A percentile compares a stretch with the other conserved stretches of the same genome.
Conservation (phyloP, 92 coral and sea anemone species). For the Bergia puertoricense region DNA sequence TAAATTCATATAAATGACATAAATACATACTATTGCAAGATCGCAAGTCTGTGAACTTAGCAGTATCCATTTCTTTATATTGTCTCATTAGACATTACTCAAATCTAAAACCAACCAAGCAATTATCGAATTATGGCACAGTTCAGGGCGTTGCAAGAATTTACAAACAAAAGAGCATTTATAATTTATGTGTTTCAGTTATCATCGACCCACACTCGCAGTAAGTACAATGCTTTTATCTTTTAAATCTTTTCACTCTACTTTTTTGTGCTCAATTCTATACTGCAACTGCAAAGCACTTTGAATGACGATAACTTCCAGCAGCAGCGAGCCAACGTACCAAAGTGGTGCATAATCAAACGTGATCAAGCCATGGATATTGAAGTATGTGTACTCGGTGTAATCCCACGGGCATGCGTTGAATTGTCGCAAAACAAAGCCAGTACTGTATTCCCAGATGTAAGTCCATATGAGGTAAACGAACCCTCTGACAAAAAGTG, state of each 20-base stretch:
- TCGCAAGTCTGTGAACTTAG: no score
- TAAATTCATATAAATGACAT: no score
- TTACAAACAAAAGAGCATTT: background rate
- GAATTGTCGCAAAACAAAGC: constrained; percentile 80
- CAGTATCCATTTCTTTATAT: no score
- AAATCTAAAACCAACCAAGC: no score
- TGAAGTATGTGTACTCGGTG: constrained; percentile 79
- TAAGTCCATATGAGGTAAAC: constrained; percentile 89
- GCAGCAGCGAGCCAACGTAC: constrained; percentile 80
- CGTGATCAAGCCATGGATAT: constrained; percentile 90
- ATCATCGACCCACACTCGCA: background rate
- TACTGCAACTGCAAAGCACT: constrained; percentile 89
- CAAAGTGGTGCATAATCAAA: constrained; percentile 96
- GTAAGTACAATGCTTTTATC: background rate
- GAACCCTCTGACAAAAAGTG: constrained; percentile 76
- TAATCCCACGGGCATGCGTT: constrained; percentile 99
- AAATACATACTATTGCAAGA: no score
- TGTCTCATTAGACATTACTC: no score
- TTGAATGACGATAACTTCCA: constrained; percentile 85
- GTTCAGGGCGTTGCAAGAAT: background rate
- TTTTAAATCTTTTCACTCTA: background rate
- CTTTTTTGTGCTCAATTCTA: constrained; percentile 33
- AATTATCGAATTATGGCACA: no score
- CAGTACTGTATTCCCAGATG: constrained; percentile 90
- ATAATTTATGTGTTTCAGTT: background rate